phyloP scores from a whole-genome alignment of 2,888 invertebrate genomes.

The Heteropelma amictum region DNA sequence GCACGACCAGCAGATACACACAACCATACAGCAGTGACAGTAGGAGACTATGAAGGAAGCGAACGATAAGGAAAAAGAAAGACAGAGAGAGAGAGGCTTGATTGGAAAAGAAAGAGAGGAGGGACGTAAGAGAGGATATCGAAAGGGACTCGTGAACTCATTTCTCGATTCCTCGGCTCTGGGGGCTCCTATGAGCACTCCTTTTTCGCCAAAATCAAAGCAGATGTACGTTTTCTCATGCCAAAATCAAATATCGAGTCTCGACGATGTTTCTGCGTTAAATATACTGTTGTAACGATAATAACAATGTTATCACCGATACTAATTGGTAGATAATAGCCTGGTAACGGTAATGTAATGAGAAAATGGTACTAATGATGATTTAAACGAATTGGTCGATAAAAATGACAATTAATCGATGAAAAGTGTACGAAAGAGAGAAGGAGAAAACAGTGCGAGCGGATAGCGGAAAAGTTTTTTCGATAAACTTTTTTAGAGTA shows the following conservation, averaged over 20 bases:
- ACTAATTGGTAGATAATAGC: too few relatives aligned
- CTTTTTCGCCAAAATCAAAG: conserved; percentile 46
- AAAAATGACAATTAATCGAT: too few relatives aligned
- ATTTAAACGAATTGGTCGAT: too few relatives aligned
- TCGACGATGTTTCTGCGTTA: background rate
- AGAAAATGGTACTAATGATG: too few relatives aligned
- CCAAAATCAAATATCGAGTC: conserved; percentile 15
- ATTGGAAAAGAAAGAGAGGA: background rate
- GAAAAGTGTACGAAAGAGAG: too few relatives aligned
- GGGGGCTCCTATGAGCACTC: conserved; percentile 7
- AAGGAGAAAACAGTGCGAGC: too few relatives aligned
- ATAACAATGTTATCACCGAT: too few relatives aligned
- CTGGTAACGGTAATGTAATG: too few relatives aligned
- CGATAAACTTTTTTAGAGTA: too few relatives aligned
- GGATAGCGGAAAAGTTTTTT: too few relatives aligned
- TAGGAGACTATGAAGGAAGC: conserved; percentile 6
- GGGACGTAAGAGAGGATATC: background rate
- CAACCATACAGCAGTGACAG: background rate
- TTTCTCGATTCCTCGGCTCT: conserved; percentile 24
- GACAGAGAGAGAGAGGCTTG: background rate
- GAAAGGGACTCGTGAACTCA: conserved; percentile 9
- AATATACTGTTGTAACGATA: background rate
- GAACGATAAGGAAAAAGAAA: background rate
- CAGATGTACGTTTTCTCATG: background rate
- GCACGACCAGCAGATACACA: conserved; percentile 44